Evolutionary conservation across 1,140 invertebrate genomes (phyloP).

Genomic region (Nymphalis io): DNA sequence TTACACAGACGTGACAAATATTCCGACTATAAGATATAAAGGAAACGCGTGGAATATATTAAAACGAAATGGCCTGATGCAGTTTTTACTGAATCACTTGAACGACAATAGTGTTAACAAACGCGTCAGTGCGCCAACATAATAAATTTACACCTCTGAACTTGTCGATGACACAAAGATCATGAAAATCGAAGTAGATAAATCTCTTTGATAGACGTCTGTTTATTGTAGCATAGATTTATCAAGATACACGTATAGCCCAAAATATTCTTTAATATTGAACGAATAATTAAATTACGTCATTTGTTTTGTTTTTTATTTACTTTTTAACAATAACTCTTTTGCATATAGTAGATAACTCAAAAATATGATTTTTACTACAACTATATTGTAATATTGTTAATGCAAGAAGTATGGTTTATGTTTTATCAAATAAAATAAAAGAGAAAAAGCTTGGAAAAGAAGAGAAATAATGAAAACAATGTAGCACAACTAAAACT

Average conservation of each 20-base stretch:
- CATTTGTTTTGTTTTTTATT: too few relatives aligned
- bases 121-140: background rate
- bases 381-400: too few relatives aligned
- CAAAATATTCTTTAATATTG: too few relatives aligned
- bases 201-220: background rate
- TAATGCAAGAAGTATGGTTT: too few relatives aligned
- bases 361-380: too few relatives aligned
- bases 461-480: background rate
- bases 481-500: background rate
- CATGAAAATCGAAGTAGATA: background rate
- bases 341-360: too few relatives aligned
- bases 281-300: too few relatives aligned
- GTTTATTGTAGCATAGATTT: background rate
- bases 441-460: background rate
- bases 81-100: too few relatives aligned
- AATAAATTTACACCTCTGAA: background rate
- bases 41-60: too few relatives aligned
- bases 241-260: background rate
- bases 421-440: background rate
- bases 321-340: too few relatives aligned
- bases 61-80: too few relatives aligned
- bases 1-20: background rate
- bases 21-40: background rate
- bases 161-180: conserved; percentile 5
- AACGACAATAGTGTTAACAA: conserved; percentile 6